phyloP scores from a whole-genome alignment of 2,888 invertebrate species.

The Tetranychus truncatus region DNA sequence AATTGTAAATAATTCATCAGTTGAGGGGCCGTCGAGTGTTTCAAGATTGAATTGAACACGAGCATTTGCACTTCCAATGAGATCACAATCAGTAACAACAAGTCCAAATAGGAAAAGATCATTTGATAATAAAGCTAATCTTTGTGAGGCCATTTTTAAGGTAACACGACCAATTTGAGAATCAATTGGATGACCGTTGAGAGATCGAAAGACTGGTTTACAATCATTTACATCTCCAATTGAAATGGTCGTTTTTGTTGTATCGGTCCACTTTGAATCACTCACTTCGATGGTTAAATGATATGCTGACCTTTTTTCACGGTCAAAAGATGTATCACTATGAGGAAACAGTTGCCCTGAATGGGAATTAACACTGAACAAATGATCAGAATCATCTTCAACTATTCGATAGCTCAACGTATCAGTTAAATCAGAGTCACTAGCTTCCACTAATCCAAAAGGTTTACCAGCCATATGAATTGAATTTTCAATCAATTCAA shows the following conservation, averaged over 20 bases:
- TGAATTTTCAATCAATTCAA: constrained; percentile 60
- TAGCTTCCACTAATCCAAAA: background rate
- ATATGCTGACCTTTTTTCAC: constrained; percentile 79
- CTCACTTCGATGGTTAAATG: constrained; percentile 79
- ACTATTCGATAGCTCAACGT: background rate
- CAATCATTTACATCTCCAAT: constrained; percentile 1
- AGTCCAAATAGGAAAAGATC: constrained; percentile 15
- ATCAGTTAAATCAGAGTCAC: background rate
- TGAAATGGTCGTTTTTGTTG: background rate
- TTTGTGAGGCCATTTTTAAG: background rate
- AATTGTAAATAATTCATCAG: constrained; percentile 10
- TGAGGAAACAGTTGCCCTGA: constrained; percentile 29
- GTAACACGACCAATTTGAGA: background rate
- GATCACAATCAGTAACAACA: constrained; percentile 14
- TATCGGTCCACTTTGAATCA: constrained; percentile 58
- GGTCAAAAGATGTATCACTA: constrained; percentile 45
- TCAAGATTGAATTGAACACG: background rate
- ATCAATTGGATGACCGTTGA: background rate
- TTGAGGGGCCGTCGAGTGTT: background rate
- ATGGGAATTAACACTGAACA: constrained; percentile 30
- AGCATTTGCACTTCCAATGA: constrained; percentile 5
- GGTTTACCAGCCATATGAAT: constrained; percentile 6
- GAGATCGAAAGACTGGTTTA: background rate
- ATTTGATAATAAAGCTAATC: background rate
- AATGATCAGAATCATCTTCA: constrained; percentile 5